Conservation (phyloP, 2,888 invertebrate genomes). For the Rhamphomyia laevipes region DNA sequence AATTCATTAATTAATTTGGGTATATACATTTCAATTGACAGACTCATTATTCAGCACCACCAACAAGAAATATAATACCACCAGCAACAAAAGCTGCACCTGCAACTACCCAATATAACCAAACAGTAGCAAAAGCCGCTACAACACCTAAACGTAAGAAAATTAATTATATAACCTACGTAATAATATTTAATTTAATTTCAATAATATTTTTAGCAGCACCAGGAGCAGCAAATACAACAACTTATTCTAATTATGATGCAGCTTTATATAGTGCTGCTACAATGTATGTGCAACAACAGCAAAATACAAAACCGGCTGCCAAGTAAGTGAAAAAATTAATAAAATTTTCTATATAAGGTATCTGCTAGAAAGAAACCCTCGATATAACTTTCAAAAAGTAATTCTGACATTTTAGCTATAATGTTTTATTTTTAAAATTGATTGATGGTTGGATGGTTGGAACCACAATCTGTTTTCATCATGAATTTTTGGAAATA, state of each 20-base stretch:
- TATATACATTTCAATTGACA: too few species aligned
- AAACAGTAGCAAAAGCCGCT: conserved; percentile 18
- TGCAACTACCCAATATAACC: conserved; percentile 14
- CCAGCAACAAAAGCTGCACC: conserved; percentile 44
- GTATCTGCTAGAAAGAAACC: too few species aligned
- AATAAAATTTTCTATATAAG: too few species aligned
- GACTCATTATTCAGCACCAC: conserved; percentile 44
- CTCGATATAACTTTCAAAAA: too few species aligned
- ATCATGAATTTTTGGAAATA: too few species aligned
- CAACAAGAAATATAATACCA: conserved; percentile 51
- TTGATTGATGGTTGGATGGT: too few species aligned
- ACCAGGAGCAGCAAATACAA: conserved; percentile 45
- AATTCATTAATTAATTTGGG: too few species aligned
- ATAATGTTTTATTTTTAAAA: too few species aligned
- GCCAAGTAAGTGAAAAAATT: conserved; percentile 35
- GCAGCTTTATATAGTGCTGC: conserved; percentile 92
- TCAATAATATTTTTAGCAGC: conserved; percentile 11
- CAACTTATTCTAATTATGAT: conserved; percentile 78
- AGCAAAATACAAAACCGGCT: conserved; percentile 39
- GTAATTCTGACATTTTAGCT: too few species aligned
- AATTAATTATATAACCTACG: neutral
- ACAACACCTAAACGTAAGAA: conserved; percentile 45
- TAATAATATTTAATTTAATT: neutral
- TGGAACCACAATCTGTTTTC: too few species aligned
- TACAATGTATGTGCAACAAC: conserved; percentile 86